Percentiles rank a stretch among this genome's conserved stretches.
Evolutionary conservation across 2,888 invertebrate species (phyloP).

Genomic region (Trachelus stipa): DNA sequence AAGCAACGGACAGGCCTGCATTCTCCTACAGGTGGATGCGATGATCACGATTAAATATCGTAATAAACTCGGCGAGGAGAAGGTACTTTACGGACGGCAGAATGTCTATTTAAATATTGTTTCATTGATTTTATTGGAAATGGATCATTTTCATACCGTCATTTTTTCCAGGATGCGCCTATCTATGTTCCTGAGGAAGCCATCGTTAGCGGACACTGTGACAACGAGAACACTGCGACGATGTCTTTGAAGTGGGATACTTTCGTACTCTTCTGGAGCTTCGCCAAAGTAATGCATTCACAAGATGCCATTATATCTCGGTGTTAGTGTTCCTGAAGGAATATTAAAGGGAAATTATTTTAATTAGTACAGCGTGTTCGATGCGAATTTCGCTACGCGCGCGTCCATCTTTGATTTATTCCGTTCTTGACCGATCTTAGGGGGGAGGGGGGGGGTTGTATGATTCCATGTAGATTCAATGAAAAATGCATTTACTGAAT

Average conservation of each 20-base stretch:
- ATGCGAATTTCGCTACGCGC: background rate
- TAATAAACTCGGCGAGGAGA: conserved; percentile 75
- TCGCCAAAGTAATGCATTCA: conserved; percentile 77
- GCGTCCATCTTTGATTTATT: background rate
- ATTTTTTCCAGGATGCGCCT: conserved; percentile 74
- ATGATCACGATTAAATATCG: conserved; percentile 77
- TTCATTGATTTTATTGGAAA: background rate
- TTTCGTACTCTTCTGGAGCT: conserved; percentile 80
- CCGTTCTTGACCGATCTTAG: background rate
- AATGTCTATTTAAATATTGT: background rate
- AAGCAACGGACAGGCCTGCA: conserved; percentile 81
- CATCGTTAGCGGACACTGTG: conserved; percentile 79
- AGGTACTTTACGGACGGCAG: conserved; percentile 44
- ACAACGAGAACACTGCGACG: conserved; percentile 78
- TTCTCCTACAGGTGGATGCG: conserved; percentile 82
- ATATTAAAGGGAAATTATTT: background rate
- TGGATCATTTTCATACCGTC: conserved; percentile 8
- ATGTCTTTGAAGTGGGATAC: conserved; percentile 81
- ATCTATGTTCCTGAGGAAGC: conserved; percentile 82
- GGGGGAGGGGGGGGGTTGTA: background rate
- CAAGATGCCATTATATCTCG: background rate
- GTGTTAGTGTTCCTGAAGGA: background rate
- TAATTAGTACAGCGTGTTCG: background rate
- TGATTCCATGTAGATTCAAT: background rate
- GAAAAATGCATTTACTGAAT: background rate